Conservation (phyloP, 2,113 vertebrate species). For the Hydropotes inermis region DNA sequence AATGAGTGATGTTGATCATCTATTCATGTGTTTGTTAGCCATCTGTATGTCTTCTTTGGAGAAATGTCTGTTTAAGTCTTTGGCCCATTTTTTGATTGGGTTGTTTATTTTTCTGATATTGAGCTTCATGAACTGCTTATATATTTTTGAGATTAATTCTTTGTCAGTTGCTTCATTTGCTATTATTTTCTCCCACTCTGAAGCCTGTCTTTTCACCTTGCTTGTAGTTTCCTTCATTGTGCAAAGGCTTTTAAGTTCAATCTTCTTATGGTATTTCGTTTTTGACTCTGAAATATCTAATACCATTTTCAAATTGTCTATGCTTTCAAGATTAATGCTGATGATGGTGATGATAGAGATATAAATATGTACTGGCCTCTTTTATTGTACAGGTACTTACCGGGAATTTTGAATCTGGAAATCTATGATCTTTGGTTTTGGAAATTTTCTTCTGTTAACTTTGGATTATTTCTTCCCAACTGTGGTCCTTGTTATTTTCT, state of each 20-base stretch:
- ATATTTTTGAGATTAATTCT: neutral
- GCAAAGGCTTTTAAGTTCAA: neutral
- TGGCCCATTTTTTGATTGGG: neutral
- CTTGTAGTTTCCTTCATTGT: neutral
- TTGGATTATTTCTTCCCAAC: neutral
- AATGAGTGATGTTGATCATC: neutral
- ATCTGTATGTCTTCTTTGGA: neutral
- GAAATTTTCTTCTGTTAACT: neutral
- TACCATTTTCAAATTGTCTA: neutral
- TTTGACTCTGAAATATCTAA: neutral
- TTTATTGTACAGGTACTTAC: neutral
- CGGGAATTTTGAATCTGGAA: neutral
- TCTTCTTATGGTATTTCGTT: neutral
- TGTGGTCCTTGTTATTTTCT: neutral
- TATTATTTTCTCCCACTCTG: neutral
- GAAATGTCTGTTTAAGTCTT: neutral
- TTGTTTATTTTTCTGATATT: neutral
- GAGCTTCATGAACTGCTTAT: neutral
- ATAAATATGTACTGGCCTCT: neutral
- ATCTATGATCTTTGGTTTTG: neutral
- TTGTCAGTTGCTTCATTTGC: neutral
- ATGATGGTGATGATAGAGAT: neutral
- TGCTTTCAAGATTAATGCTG: neutral
- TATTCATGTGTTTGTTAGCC: neutral
- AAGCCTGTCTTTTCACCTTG: neutral